Conservation (phyloP, 1,140 invertebrate species). For the Drosophila repletoides region DNA sequence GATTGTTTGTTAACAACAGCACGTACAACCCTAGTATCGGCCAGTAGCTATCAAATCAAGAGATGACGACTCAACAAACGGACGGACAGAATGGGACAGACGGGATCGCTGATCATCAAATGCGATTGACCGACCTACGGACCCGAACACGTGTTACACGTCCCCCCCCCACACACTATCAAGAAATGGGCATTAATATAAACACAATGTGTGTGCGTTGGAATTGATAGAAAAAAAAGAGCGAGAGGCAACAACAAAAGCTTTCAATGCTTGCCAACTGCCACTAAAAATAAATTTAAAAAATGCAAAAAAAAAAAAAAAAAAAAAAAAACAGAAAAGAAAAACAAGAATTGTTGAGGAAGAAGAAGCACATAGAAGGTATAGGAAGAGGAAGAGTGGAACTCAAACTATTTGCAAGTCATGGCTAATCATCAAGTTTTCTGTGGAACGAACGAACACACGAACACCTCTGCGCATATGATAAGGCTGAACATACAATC, state of each 20-base stretch:
- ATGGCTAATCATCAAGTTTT: constrained; percentile 57
- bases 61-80: no score
- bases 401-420: constrained; percentile 43
- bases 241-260: constrained; percentile 26
- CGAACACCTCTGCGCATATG: constrained; percentile 28
- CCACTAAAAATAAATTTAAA: constrained; percentile 9
- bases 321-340: constrained; percentile 15
- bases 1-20: no score
- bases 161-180: not conserved
- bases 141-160: constrained; percentile 68
- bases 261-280: constrained; percentile 2
- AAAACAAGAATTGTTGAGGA: constrained; percentile 6
- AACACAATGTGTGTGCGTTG: constrained; percentile 20
- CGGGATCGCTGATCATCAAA: constrained; percentile 15
- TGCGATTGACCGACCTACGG: constrained; percentile 63
- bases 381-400: not conserved
- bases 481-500: constrained; percentile 37
- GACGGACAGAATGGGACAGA: no score
- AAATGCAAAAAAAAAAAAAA: not conserved
- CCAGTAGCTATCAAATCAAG: not conserved
- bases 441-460: not conserved
- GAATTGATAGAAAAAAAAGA: constrained; percentile 38
- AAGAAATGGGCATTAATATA: constrained; percentile 6
- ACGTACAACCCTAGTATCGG: not conserved
- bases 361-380: not conserved